These are phyloP conservation scores for Drosophila mimica DNA, from an alignment of 2,888 invertebrate species.

Conservation along the genomic window DNA sequence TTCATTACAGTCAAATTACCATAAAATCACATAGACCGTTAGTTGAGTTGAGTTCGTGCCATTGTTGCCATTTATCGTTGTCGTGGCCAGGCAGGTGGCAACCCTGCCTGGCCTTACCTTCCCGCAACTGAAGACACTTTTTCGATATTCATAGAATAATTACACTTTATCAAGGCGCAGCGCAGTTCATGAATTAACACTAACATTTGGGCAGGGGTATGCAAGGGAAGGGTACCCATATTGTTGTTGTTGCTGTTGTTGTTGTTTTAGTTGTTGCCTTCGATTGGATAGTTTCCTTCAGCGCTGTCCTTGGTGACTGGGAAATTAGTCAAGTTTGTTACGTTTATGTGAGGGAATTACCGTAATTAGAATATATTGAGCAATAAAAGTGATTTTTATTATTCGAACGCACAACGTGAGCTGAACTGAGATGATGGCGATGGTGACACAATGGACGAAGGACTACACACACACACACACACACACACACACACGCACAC, in stretches of 20 bases:
- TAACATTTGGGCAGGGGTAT: conserved; percentile 3
- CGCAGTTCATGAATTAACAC: conserved; percentile 76
- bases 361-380: conserved; percentile 83
- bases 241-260: background rate
- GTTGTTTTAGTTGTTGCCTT: background rate
- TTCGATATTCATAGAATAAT: conserved; percentile 81
- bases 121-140: conserved; percentile 44
- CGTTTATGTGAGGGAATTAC: conserved; percentile 79
- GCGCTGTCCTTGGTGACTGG: conserved; percentile 1
- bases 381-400: conserved; percentile 83
- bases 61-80: conserved; percentile 57
- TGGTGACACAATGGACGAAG: conserved; percentile 25
- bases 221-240: background rate
- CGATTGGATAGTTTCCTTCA: conserved; percentile 1
- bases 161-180: conserved; percentile 76
- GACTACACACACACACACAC: background rate
- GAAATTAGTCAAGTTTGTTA: conserved; percentile 80
- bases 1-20: conserved; percentile 79
- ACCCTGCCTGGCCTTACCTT: conserved; percentile 31
- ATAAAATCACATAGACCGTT: conserved; percentile 74
- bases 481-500: background rate
- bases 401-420: conserved; percentile 62
- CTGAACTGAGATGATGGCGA: conserved; percentile 18
- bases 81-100: conserved; percentile 13
- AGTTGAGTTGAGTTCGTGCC: conserved; percentile 54